Conservation (phyloP, 2,888 invertebrate genomes). For the Eristalis tenax region DNA sequence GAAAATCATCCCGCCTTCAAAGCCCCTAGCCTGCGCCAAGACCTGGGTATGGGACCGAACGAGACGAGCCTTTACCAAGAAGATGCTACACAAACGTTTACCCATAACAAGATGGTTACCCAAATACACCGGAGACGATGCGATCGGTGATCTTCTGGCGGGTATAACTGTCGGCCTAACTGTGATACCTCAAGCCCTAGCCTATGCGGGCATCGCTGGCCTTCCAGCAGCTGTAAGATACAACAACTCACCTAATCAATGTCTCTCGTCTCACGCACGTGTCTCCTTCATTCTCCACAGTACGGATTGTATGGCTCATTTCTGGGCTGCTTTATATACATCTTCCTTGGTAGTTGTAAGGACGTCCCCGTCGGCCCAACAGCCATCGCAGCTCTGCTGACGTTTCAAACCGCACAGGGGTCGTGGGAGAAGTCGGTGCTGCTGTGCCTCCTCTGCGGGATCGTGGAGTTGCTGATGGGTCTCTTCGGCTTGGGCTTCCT, state of each 20-base stretch:
- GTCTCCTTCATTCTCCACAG: constrained; percentile 81
- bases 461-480: constrained; percentile 91
- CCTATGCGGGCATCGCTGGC: constrained; percentile 90
- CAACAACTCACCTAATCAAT: neutral
- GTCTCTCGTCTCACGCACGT: neutral
- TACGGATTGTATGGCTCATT: constrained; percentile 97
- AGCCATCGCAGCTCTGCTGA: constrained; percentile 93
- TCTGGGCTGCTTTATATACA: constrained; percentile 94
- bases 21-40: constrained; percentile 76
- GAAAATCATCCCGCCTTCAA: constrained; percentile 78
- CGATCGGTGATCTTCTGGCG: constrained; percentile 93
- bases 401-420: constrained; percentile 88
- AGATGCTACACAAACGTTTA: constrained; percentile 87
- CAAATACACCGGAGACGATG: constrained; percentile 86
- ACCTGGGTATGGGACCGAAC: constrained; percentile 82
- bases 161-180: constrained; percentile 96
- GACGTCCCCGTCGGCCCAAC: constrained; percentile 96
- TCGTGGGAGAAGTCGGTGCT: constrained; percentile 85
- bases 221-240: constrained; percentile 85
- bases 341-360: constrained; percentile 94
- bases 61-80: constrained; percentile 84
- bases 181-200: constrained; percentile 94
- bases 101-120: constrained; percentile 91
- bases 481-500: constrained; percentile 92
- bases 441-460: constrained; percentile 88